These are phyloP conservation scores for Graphium colonna DNA, from an alignment of 2,888 invertebrate genomes.

Conservation along the genomic window DNA sequence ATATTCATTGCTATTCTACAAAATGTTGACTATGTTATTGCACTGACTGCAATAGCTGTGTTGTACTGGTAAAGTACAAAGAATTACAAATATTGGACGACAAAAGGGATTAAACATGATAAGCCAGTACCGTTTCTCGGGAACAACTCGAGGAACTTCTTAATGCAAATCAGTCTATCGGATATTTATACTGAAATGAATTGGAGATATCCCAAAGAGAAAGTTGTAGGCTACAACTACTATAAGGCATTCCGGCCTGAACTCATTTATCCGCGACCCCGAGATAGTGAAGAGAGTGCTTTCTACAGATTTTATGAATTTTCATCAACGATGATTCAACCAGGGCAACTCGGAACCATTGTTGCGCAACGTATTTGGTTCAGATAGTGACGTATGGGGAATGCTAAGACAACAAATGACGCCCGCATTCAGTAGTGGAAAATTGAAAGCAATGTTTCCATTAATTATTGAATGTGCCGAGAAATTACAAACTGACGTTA, in stretches of 20 bases:
- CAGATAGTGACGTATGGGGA: constrained; percentile 59
- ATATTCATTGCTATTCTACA: too few species aligned
- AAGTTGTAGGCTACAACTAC: constrained; percentile 54
- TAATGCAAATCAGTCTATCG: constrained; percentile 40
- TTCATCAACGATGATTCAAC: constrained; percentile 51
- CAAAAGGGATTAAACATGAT: constrained; percentile 50
- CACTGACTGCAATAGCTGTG: too few species aligned
- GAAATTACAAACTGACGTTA: constrained; percentile 39
- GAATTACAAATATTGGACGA: constrained; percentile 52
- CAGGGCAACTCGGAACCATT: constrained; percentile 46
- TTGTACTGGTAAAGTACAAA: constrained; percentile 45
- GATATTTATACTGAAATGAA: constrained; percentile 44
- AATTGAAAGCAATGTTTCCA: too few species aligned
- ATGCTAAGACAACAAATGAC: constrained; percentile 56
- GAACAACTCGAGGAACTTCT: constrained; percentile 41
- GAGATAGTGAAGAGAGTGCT: too few species aligned
- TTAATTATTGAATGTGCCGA: constrained; percentile 54
- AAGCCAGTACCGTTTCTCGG: constrained; percentile 51
- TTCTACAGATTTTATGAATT: too few species aligned
- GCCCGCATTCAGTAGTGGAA: too few species aligned
- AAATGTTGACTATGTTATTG: too few species aligned
- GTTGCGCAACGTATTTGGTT: constrained; percentile 48
- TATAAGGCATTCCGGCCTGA: constrained; percentile 50
- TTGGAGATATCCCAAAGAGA: constrained; percentile 51
- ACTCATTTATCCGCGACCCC: constrained; percentile 51